These are phyloP conservation scores for Eulemur mongoz DNA, from an alignment of 2,797 vertebrate species.

Conservation along the genomic window DNA sequence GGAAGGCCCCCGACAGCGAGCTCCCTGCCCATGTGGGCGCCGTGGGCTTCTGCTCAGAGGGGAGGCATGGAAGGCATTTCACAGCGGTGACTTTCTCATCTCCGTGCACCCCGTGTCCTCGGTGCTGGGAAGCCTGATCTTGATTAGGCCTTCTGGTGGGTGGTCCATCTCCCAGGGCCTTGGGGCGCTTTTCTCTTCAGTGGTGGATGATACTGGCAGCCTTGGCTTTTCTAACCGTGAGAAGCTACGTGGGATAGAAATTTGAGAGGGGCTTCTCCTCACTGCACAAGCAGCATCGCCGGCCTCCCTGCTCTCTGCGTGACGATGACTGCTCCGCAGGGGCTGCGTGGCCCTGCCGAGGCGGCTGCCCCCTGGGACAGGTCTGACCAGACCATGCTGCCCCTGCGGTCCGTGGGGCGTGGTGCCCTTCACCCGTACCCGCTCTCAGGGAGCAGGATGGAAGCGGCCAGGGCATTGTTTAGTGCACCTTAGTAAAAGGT, in stretches of 20 bases:
- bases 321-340: not conserved
- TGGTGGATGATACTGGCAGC: not conserved
- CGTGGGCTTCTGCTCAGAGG: not conserved
- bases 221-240: conserved; percentile 54
- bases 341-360: not conserved
- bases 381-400: not conserved
- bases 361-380: not conserved
- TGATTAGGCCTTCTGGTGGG: conserved; percentile 48
- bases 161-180: conserved; percentile 53
- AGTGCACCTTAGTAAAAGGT: not conserved
- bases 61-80: conserved; percentile 47
- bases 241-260: conserved; percentile 21
- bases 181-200: not conserved
- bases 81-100: conserved; percentile 35
- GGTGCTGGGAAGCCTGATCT: conserved; percentile 48
- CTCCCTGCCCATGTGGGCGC: not conserved
- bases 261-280: conserved; percentile 27
- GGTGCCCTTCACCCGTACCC: not conserved
- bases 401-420: fast-evolving
- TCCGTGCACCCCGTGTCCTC: not conserved
- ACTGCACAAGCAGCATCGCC: not conserved
- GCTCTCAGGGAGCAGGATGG: fast-evolving
- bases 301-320: not conserved
- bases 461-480: not conserved
- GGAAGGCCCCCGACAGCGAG: not conserved